Evolutionary conservation across 2,888 invertebrate genomes (phyloP).

Genomic region (Gortyna flavago): DNA sequence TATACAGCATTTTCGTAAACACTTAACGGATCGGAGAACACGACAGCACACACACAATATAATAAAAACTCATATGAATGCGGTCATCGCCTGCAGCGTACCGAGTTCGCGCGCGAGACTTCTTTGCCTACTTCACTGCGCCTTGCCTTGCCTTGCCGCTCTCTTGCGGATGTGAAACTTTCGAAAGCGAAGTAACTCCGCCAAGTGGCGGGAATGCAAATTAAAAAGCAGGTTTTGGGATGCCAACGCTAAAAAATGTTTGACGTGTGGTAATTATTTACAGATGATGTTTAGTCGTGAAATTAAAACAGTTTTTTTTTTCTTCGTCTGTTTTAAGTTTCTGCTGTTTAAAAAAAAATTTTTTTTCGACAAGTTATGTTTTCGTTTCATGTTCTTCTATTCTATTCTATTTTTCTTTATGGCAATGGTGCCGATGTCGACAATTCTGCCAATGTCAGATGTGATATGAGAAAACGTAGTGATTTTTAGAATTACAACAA

Average conservation of each 20-base stretch:
- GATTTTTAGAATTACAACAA: too few species aligned
- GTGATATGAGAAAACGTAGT: too few species aligned
- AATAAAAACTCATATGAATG: conserved; percentile 88
- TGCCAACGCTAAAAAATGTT: conserved; percentile 70
- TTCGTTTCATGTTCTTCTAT: background rate
- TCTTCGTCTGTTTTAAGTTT: background rate
- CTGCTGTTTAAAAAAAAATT: background rate
- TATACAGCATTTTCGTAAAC: conserved; percentile 89
- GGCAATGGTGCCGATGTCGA: too few species aligned
- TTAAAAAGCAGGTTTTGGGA: conserved; percentile 83
- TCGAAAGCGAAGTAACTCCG: conserved; percentile 88
- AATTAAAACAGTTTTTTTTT: background rate
- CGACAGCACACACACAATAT: conserved; percentile 88
- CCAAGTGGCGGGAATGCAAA: conserved; percentile 89
- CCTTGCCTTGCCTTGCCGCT: conserved; percentile 86
- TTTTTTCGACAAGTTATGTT: too few species aligned
- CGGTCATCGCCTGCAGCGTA: conserved; percentile 90
- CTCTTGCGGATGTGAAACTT: conserved; percentile 90
- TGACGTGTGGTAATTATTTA: background rate
- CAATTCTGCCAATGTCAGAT: too few species aligned
- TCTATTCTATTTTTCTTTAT: too few species aligned
- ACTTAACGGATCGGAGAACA: conserved; percentile 86
- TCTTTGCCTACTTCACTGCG: conserved; percentile 85
- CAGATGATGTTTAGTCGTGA: background rate
- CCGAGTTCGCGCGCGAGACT: conserved; percentile 89